A percentile compares a stretch with the other conserved stretches of the same genome.
These are phyloP conservation scores for Hoplodrina ambigua DNA, from an alignment of 2,888 invertebrate species.

Conservation along the genomic window DNA sequence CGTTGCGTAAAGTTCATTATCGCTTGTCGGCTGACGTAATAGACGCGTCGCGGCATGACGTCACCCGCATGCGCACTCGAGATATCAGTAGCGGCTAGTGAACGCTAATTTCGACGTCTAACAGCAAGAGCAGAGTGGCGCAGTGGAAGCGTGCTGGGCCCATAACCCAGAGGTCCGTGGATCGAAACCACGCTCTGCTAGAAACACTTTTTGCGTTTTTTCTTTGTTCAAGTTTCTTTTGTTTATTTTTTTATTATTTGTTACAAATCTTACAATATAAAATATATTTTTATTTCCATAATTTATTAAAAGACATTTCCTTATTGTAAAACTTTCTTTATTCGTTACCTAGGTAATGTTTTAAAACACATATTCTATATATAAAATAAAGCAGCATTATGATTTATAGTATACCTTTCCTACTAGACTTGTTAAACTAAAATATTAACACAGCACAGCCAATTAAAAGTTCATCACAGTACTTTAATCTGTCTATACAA, in stretches of 20 bases:
- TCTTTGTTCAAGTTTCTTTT: conserved; percentile 2
- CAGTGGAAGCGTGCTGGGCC: conserved; percentile 96
- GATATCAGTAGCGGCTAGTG: conserved; percentile 32
- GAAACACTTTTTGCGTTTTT: conserved; percentile 61
- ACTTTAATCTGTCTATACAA: conserved; percentile 65
- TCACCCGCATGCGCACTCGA: conserved; percentile 65
- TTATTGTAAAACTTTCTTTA: no score
- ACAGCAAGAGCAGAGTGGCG: conserved; percentile 93
- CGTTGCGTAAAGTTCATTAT: conserved; percentile 49
- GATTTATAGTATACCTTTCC: background rate
- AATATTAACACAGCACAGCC: conserved; percentile 17
- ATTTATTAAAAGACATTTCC: no score
- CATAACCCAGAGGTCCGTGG: conserved; percentile 97
- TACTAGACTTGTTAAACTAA: background rate
- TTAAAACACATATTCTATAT: no score
- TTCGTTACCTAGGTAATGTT: no score
- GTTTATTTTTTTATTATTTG: background rate
- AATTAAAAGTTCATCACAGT: conserved; percentile 68
- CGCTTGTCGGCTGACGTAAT: conserved; percentile 60
- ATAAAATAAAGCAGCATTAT: no score
- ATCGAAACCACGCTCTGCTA: conserved; percentile 96
- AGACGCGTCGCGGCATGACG: conserved; percentile 60
- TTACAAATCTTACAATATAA: background rate
- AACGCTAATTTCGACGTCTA: conserved; percentile 67
- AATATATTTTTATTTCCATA: background rate